Base-by-base conservation (phyloP, 1,140 invertebrate genomes). In the Cepaea nemoralis region DNA sequence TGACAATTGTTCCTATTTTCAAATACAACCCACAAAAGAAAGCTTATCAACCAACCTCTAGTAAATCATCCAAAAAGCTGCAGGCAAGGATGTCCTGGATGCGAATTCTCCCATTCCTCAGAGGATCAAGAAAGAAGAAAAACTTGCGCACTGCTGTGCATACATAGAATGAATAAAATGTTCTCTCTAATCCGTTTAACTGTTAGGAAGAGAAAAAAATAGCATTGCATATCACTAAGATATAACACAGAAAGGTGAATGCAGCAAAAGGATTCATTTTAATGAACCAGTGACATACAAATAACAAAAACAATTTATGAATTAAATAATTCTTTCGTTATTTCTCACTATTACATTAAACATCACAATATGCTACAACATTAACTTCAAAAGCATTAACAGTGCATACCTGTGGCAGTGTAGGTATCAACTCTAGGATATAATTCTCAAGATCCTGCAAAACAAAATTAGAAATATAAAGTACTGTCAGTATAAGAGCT, bases 111-210 rank as follows among this genome's bases (percentile, higher is more conserved):
- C 96, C 96, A 0, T 96, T 96, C 86, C 95, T 93, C 69, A 97
- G 90, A 0, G 96, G 96, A 92, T 99, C 97, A 1, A 99, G 91
- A 88, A 98, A 99, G 91, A 99, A 99, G 84, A 98, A 94, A 90
- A 99, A 98, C 88, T 98, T 98, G 83, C 97, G 93, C 0, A 97
- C 96, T 31, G 96, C 97, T 16, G 97, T 98, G 90, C 97, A 99
- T 0, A 98, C 95, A 90, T 99, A 99, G 93, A 99, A 99, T 19
- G 95, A 96, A 87, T 97, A 96, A 91, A 99, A 99, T 0, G 96
- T 97, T 74, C 96, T 95, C 90, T 98, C 96, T 42, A 99, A 91
- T 0, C 96, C 95, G 89, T 97, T 95, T 0, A 99, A 91, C 91
- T 92, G 87, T 48, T 88, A 87, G 19, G 8, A 55, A 19, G n/a